A percentile compares a stretch with the other conserved stretches of the same genome.
These are phyloP conservation scores for Spicauda simplicius DNA, from an alignment of 2,888 invertebrate genomes.

Conservation along the genomic window DNA sequence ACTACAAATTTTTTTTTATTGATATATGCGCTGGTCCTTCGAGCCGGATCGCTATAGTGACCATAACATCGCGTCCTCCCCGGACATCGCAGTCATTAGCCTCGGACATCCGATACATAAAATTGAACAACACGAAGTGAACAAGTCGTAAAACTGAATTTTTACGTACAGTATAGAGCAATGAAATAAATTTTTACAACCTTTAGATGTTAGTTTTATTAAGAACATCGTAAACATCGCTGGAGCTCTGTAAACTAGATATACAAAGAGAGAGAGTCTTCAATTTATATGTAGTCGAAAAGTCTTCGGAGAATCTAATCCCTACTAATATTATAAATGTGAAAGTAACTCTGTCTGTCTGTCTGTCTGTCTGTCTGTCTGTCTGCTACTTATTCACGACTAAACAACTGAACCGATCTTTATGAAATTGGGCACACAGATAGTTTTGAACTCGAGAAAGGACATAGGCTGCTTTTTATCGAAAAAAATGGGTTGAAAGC, in stretches of 20 bases:
- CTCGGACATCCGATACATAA: slow-evolving; percentile 13
- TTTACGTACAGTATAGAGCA: slow-evolving; percentile 60
- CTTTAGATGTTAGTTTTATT: slow-evolving; percentile 61
- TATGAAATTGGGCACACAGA: no score
- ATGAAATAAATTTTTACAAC: slow-evolving; percentile 64
- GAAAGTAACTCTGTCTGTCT: no score
- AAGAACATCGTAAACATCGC: slow-evolving; percentile 56
- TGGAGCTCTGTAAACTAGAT: slow-evolving; percentile 4
- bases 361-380: no score
- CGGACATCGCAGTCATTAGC: slow-evolving; percentile 3
- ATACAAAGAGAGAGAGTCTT: not conserved
- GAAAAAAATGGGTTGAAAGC: no score
- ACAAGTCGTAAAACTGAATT: slow-evolving; percentile 55
- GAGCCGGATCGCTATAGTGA: not conserved
- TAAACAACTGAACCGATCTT: no score
- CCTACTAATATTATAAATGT: no score
- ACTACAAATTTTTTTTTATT: not conserved
- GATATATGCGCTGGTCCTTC: not conserved
- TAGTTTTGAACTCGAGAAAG: no score
- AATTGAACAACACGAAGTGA: slow-evolving; percentile 37
- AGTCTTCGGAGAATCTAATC: not conserved
- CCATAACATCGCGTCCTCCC: not conserved
- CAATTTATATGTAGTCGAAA: not conserved
- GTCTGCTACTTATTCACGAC: no score
- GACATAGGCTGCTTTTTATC: no score